These are phyloP conservation scores for Ciona savignyi DNA, from an alignment of 23 tunicate species.

Conservation along the genomic window DNA sequence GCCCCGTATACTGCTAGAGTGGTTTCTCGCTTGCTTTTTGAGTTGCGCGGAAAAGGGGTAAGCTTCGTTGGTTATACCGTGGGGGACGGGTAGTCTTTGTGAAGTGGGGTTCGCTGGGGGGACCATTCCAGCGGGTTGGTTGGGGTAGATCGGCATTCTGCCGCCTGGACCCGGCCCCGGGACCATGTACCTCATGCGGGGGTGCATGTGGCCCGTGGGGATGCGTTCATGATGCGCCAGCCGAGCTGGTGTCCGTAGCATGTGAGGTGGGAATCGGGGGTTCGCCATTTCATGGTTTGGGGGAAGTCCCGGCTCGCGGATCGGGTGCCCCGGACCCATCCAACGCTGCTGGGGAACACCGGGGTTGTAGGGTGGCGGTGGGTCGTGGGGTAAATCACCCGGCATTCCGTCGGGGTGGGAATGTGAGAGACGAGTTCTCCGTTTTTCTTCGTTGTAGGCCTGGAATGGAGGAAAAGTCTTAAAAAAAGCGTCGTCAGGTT, in stretches of 20 bases:
- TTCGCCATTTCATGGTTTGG: conserved; percentile 4
- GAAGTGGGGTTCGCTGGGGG: conserved; percentile 6
- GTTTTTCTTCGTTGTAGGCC: conserved; percentile 51
- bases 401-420: conserved; percentile 6
- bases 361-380: conserved; percentile 61
- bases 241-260: conserved; percentile 10
- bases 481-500: background rate
- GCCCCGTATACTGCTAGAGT: conserved; percentile 26
- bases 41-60: conserved; percentile 87
- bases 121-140: conserved; percentile 27
- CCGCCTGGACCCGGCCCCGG: conserved; percentile 14
- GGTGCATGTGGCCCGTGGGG: conserved; percentile 5
- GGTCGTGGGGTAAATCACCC: conserved; percentile 4
- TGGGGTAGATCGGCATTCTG: conserved; percentile 16
- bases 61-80: conserved; percentile 21
- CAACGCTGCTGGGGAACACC: conserved; percentile 29
- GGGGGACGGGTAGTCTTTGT: conserved; percentile 21
- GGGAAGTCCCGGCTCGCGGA: conserved; percentile 15
- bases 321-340: conserved; percentile 47
- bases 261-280: conserved; percentile 30
- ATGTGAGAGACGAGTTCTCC: conserved; percentile 11
- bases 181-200: conserved; percentile 17
- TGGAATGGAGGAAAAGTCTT: conserved; percentile 3
- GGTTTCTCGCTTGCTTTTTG: conserved; percentile 70
- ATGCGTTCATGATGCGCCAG: conserved; percentile 33